A percentile compares a stretch with the other conserved stretches of the same genome.
Conservation (phyloP, 2,888 invertebrate species). For the Meliscaeva auricollis region DNA sequence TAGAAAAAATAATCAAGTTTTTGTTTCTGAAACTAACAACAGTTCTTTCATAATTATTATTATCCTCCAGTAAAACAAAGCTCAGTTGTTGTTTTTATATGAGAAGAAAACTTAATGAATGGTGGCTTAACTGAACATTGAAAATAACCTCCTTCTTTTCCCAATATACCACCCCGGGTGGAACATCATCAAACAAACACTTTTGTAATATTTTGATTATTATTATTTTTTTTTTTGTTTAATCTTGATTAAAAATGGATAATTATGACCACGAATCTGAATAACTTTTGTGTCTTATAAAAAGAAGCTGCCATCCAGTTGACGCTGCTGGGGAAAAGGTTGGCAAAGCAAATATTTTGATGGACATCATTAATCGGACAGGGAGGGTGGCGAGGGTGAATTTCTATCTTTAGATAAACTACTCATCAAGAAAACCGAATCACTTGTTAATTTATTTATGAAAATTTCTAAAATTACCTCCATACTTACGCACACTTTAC, state of each 20-base stretch:
- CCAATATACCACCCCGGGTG: neutral
- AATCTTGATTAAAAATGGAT: constrained; percentile 61
- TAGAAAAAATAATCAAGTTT: constrained; percentile 48
- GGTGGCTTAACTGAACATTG: constrained; percentile 5
- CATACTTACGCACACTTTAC: constrained; percentile 17
- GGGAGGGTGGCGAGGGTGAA: constrained; percentile 44
- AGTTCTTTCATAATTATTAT: constrained; percentile 22
- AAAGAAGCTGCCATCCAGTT: neutral
- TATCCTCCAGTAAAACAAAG: constrained; percentile 30
- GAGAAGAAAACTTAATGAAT: constrained; percentile 45
- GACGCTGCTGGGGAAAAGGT: constrained; percentile 28
- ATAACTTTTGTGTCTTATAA: constrained; percentile 7
- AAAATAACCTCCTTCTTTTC: constrained; percentile 1
- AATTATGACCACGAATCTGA: constrained; percentile 44
- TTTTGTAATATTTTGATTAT: constrained; percentile 65
- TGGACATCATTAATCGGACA: constrained; percentile 62
- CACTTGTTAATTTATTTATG: constrained; percentile 75
- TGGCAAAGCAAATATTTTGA: constrained; percentile 57
- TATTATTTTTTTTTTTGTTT: constrained; percentile 20
- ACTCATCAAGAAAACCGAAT: constrained; percentile 70
- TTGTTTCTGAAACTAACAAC: constrained; percentile 37
- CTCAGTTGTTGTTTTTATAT: constrained; percentile 14
- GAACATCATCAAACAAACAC: constrained; percentile 66
- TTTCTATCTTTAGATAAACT: constrained; percentile 66
- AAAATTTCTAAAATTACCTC: constrained; percentile 67